phyloP scores from a whole-genome alignment of 2,113 vertebrate genomes.

The Upupa epops region DNA sequence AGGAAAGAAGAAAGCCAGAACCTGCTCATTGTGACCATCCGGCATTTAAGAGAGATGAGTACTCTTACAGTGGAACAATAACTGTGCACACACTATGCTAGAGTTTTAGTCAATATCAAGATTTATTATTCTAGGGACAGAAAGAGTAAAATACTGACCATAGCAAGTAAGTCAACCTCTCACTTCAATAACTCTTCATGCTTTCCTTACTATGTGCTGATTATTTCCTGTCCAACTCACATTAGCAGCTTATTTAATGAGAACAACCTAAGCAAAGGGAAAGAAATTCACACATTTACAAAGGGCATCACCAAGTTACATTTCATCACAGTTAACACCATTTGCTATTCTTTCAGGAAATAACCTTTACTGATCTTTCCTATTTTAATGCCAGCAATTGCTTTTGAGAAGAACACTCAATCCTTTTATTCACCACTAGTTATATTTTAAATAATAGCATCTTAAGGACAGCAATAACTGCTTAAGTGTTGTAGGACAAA shows the following conservation, averaged over 20 bases:
- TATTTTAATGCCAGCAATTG: constrained; percentile 49
- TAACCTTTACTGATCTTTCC: constrained; percentile 57
- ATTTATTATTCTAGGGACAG: constrained; percentile 33
- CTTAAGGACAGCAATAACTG: constrained; percentile 43
- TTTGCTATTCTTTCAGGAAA: constrained; percentile 60
- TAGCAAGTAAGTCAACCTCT: constrained; percentile 29
- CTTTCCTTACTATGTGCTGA: constrained; percentile 41
- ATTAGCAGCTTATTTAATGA: constrained; percentile 65
- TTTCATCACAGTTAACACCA: constrained; percentile 56
- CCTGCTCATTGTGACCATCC: background rate
- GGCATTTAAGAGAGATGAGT: background rate
- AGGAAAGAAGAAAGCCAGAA: background rate
- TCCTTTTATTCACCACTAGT: background rate
- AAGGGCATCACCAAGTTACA: constrained; percentile 31
- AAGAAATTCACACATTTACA: constrained; percentile 47
- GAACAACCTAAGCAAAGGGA: constrained; percentile 46
- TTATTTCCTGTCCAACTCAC: constrained; percentile 59
- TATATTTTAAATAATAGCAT: constrained; percentile 48
- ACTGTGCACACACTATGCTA: background rate
- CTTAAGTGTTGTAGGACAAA: constrained; percentile 26
- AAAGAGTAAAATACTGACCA: constrained; percentile 53
- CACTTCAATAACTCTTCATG: constrained; percentile 47
- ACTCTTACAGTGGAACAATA: background rate
- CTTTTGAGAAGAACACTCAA: constrained; percentile 28
- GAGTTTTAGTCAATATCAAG: constrained; percentile 45